Evolutionary conservation across 2,888 invertebrate species (phyloP), one percentile per base, ranked within the genome.

Genomic region (Rhingia campestris): DNA sequence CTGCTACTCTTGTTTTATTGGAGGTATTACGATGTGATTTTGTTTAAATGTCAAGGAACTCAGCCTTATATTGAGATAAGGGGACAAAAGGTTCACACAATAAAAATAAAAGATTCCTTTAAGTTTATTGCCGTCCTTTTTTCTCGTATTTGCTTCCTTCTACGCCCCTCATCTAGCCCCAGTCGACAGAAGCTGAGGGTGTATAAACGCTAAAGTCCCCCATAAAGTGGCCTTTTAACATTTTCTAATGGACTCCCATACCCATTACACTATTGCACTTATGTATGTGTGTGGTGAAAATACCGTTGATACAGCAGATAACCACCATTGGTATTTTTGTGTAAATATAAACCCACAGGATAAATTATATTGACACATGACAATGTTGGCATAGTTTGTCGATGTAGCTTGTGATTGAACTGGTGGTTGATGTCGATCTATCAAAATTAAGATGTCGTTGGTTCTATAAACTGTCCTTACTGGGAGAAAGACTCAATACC

Each of bases 281-380:
- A 45, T 33, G 12, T 30, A 7, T 22, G 22, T 14, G n/a, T 59
- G 7, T 22, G 49, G 39, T 49, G 37, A 22, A 72, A 14, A 59
- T 5, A 30, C 58, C 12, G n/a, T 4, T 12, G 12, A n/a, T 43
- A 41, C 54, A 7, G 45, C 45, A 22, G 1, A 22, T 22, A 22
- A 22, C 22, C 22, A 22, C 22, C 22, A 22, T 22, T 22, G 22
- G 22, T 22, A 22, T 22, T 22, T 22, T 22, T 22, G 22, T 22
- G 22, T 22, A 22, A 22, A 22, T 22, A 22, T 2, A 22, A 22
- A 22, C 22, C 22, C 22, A 22, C 22, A 22, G 22, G 22, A 22
- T 22, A 61, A 47, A 66, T 39, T 47, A 73, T 73, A 80, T 80
- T 73, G 80, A 73, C 53, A 49, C 61, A 67, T 61, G 41, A 72